phyloP scores from a whole-genome alignment of 2,797 vertebrate genomes.

The Borostomias antarcticus region DNA sequence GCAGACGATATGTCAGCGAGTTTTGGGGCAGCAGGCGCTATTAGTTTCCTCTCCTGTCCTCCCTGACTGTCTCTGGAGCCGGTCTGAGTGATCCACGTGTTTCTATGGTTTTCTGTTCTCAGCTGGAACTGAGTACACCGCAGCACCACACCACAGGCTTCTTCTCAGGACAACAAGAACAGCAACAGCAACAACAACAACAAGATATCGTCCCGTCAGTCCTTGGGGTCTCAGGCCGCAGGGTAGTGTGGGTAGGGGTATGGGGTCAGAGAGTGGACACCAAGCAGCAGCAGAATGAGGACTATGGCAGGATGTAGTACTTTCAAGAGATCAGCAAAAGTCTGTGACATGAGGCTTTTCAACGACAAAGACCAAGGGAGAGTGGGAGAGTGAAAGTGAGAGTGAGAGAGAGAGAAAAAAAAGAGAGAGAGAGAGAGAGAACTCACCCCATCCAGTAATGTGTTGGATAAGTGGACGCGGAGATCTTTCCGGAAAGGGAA shows the following conservation, averaged over 20 bases:
- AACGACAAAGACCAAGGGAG: conserved; percentile 8
- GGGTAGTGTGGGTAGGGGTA: conserved; percentile 6
- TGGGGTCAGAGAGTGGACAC: background rate
- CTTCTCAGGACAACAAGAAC: no score
- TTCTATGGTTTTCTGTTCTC: no score
- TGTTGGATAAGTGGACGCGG: conserved; percentile 86
- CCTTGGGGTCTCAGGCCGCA: conserved; percentile 38
- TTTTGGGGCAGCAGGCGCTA: no score
- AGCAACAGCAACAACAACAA: no score
- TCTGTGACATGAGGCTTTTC: background rate
- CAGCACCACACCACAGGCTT: background rate
- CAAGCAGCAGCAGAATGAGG: conserved; percentile 2
- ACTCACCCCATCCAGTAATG: conserved; percentile 96
- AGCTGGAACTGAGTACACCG: no score
- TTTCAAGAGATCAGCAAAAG: background rate
- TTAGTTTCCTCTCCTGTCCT: no score
- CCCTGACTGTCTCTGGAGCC: no score
- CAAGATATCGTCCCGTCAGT: no score
- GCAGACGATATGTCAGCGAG: no score
- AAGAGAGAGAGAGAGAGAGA: background rate
- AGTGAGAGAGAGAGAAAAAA: conserved; percentile 18
- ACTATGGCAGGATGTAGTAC: background rate
- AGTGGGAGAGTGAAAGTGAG: background rate
- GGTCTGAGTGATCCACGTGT: no score
- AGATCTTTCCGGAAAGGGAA: conserved; percentile 97